phyloP scores from a whole-genome alignment of 2,113 vertebrate species.

The Cheilinus undulatus region DNA sequence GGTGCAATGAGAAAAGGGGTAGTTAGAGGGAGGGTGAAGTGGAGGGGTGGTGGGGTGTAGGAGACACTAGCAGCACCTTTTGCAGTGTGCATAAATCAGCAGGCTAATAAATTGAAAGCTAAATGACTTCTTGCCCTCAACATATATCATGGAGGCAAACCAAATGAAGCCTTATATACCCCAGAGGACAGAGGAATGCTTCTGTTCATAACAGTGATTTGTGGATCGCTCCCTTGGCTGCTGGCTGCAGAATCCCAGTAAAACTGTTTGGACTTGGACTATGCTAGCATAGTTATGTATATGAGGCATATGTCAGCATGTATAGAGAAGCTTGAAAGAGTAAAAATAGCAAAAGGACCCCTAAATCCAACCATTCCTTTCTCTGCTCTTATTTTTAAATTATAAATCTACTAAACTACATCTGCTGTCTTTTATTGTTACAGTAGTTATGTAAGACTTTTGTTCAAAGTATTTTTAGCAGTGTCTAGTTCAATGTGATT shows the following conservation, averaged over 20 bases:
- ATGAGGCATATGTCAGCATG: not conserved
- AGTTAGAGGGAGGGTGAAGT: constrained; percentile 66
- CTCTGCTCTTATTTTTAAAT: too few species aligned
- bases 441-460: not conserved
- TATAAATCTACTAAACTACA: not conserved
- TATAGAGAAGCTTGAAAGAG: not conserved
- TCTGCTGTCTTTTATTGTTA: not conserved
- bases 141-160: constrained; percentile 80
- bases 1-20: constrained; percentile 63
- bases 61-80: constrained; percentile 87
- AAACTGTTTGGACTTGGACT: constrained; percentile 24
- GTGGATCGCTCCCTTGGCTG: constrained; percentile 66
- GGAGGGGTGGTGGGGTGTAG: constrained; percentile 73
- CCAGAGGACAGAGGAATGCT: constrained; percentile 85
- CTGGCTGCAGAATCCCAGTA: constrained; percentile 52
- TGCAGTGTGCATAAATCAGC: constrained; percentile 92
- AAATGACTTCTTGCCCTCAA: constrained; percentile 84
- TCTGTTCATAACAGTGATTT: constrained; percentile 84
- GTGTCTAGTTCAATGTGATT: not conserved
- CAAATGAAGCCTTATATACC: constrained; percentile 79
- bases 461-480: too few species aligned
- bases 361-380: not conserved
- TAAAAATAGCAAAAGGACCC: not conserved
- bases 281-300: not conserved
- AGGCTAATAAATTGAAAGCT: constrained; percentile 85